A percentile compares a stretch with the other conserved stretches of the same genome.
phyloP scores from a whole-genome alignment of 2,113 vertebrate species.

The Crypturellus undulatus region DNA sequence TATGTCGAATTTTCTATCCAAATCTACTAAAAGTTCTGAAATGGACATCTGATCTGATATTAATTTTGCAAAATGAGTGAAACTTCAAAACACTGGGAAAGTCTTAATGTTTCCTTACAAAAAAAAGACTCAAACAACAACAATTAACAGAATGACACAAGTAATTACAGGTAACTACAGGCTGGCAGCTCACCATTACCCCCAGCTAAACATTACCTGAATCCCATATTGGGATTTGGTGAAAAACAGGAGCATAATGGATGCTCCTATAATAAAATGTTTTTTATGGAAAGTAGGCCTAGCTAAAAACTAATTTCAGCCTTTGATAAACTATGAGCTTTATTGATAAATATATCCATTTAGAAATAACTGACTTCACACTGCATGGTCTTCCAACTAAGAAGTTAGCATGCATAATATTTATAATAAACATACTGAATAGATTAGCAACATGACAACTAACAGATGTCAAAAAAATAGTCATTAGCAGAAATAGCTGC shows the following conservation, averaged over 20 bases:
- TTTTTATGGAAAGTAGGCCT: slow-evolving; percentile 5
- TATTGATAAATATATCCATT: neutral
- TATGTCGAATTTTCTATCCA: neutral
- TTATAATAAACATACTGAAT: slow-evolving; percentile 34
- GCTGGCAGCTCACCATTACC: neutral
- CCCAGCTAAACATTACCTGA: neutral
- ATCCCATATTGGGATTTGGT: neutral
- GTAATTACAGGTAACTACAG: neutral
- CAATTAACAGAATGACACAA: neutral
- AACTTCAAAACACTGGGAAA: neutral
- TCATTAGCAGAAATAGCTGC: slow-evolving; percentile 32
- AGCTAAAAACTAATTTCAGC: neutral
- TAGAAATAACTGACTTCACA: slow-evolving; percentile 7
- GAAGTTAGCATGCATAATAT: neutral
- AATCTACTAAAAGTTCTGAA: neutral
- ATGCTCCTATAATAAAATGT: neutral
- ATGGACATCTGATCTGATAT: neutral
- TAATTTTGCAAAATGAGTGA: neutral
- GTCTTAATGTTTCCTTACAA: neutral
- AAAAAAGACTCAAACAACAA: neutral
- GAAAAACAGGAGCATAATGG: neutral
- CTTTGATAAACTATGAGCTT: neutral
- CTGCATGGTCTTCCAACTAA: neutral
- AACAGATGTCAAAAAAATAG: slow-evolving; percentile 43
- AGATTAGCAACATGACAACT: slow-evolving; percentile 50